Conservation (phyloP, 2,113 vertebrate species). For the Gadus chalcogrammus region DNA sequence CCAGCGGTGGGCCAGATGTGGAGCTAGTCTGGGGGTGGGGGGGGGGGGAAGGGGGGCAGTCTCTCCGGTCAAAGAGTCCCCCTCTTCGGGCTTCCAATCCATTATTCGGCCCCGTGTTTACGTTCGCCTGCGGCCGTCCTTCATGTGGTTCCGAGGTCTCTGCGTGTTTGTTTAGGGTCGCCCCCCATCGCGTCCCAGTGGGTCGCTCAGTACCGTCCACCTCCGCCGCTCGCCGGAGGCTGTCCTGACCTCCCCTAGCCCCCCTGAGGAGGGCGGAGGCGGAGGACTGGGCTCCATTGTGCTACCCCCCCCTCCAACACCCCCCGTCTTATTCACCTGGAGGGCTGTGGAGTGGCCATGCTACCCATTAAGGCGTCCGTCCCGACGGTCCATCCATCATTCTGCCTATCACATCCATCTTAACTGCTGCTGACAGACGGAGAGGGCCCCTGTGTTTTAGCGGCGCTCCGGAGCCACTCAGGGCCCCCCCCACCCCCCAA, state of each 20-base stretch:
- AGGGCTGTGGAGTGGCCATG: conserved; percentile 64
- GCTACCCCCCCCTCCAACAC: conserved; percentile 29
- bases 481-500: background rate
- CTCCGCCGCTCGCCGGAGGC: conserved; percentile 64
- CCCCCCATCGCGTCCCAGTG: conserved; percentile 67
- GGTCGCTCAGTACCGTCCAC: conserved; percentile 66
- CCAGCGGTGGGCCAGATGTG: background rate
- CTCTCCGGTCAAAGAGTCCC: conserved; percentile 16
- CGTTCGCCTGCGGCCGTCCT: conserved; percentile 4
- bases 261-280: conserved; percentile 44
- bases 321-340: background rate
- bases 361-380: conserved; percentile 67
- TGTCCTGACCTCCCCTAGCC: conserved; percentile 63
- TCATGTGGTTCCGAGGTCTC: conserved; percentile 29
- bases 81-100: conserved; percentile 26
- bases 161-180: conserved; percentile 76
- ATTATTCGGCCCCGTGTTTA: background rate
- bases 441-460: conserved; percentile 45
- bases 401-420: conserved; percentile 70
- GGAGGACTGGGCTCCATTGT: conserved; percentile 43
- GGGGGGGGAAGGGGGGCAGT: background rate
- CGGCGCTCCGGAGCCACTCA: conserved; percentile 42
- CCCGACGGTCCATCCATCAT: conserved; percentile 62
- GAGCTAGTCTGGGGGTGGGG: conserved; percentile 1
- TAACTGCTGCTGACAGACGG: conserved; percentile 53